A percentile compares a stretch with the other conserved stretches of the same genome.
phyloP scores from a whole-genome alignment of 2,113 vertebrate genomes.

The Tupaia chinensis region DNA sequence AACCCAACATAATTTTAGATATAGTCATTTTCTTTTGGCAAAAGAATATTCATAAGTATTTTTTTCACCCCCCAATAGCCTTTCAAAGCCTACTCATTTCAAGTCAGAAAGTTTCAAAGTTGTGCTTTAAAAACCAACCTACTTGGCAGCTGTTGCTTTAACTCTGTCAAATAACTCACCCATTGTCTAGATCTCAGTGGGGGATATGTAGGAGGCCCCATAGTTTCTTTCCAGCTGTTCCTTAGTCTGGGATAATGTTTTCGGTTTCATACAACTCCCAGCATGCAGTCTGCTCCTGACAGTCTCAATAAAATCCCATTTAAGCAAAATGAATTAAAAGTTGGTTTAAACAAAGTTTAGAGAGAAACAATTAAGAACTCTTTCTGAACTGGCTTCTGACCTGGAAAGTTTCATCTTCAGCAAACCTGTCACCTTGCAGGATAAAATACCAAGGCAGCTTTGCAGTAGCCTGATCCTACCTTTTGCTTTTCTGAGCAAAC shows the following conservation, averaged over 20 bases:
- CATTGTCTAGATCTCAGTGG: conserved; percentile 62
- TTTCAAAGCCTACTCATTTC: conserved; percentile 5
- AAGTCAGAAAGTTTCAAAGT: conserved; percentile 52
- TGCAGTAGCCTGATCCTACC: conserved; percentile 52
- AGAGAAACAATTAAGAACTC: conserved; percentile 58
- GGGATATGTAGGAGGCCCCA: conserved; percentile 65
- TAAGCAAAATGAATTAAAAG: conserved; percentile 80
- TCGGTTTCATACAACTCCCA: conserved; percentile 64
- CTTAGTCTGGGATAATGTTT: conserved; percentile 74
- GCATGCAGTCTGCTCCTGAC: conserved; percentile 75
- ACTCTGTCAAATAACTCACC: conserved; percentile 65
- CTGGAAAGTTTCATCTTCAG: conserved; percentile 56
- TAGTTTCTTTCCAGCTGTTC: conserved; percentile 78
- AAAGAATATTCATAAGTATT: background rate
- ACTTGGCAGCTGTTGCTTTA: conserved; percentile 65
- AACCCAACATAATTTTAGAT: background rate
- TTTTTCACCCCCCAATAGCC: background rate
- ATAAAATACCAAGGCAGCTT: conserved; percentile 65
- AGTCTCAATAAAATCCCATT: conserved; percentile 77
- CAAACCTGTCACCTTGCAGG: conserved; percentile 56
- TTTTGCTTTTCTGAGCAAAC: conserved; percentile 70
- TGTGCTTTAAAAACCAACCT: background rate
- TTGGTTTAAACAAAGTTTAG: conserved; percentile 66
- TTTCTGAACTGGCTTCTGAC: conserved; percentile 10
- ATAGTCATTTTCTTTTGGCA: background rate